Evolutionary conservation across 1,140 invertebrate genomes (phyloP).

Genomic region (Anthonomus grandis): DNA sequence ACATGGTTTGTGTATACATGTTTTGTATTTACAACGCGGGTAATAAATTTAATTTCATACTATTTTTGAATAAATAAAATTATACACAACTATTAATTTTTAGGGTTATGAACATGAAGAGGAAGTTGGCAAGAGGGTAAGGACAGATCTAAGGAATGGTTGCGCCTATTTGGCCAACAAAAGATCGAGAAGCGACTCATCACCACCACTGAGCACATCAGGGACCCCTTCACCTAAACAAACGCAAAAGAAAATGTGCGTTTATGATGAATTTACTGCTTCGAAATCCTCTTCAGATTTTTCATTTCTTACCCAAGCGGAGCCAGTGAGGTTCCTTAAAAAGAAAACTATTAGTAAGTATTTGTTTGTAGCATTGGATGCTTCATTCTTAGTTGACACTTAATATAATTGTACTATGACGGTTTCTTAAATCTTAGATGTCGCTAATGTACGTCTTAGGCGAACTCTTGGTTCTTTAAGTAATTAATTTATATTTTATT

Average conservation of each 20-base stretch:
- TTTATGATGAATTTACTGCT: conserved; percentile 35
- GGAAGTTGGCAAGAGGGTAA: conserved; percentile 30
- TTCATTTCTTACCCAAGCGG: conserved; percentile 21
- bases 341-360: conserved; percentile 31
- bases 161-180: not conserved
- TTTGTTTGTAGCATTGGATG: conserved; percentile 1
- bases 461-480: no score
- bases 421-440: not conserved
- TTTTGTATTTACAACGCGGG: no score
- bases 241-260: conserved; percentile 33
- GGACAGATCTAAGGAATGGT: conserved; percentile 22
- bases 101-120: conserved; percentile 28
- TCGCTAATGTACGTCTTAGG: no score
- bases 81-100: not conserved
- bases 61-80: no score
- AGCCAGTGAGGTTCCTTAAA: conserved; percentile 22
- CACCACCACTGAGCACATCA: conserved; percentile 16
- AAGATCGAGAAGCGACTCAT: conserved; percentile 22
- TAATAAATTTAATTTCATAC: no score
- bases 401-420: not conserved
- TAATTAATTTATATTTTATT: no score
- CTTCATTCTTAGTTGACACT: not conserved
- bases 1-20: no score
- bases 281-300: conserved; percentile 37
- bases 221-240: conserved; percentile 19